Base-by-base conservation (phyloP, 2,113 vertebrate species). In the Aspiorhynchus laticeps region DNA sequence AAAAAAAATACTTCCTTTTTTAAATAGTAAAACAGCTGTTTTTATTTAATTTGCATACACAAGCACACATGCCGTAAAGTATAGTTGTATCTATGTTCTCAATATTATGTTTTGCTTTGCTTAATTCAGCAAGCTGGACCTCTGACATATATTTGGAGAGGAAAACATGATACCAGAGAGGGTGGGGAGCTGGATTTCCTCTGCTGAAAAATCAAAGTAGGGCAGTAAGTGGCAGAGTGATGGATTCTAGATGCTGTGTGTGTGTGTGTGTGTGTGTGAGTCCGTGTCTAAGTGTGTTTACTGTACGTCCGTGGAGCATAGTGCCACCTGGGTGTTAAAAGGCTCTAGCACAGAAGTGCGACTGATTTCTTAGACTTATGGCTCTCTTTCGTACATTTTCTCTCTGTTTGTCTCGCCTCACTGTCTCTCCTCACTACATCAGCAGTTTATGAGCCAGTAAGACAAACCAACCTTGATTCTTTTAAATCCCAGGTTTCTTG, bases 331-430 rank as follows among this genome's bases (percentile, higher is more conserved):
- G 79, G 78, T 87, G 86, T 51, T 85, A 82, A 87, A 65, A 89
- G 83, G 69, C 84, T 85, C 61, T 89, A 80, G 74, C 86, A 86
- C 65, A 56, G 84, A 86, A 65, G 84, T 89, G 88, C 24, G 36
- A 85, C 71, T 28, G 21, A 71, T 73, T 77, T 78, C 53, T 82
- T 59, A 36, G 74, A 82, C 83, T 65, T 43, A 24, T 8, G 46
- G 31, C 76, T 84, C 74, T 76, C 69, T 61, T n/a, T 63, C 41
- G 5, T 26, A 46, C 81, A 48, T 17, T 36, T 80, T 79, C 19
- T 11, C 26, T 21, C 74, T 31, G 75, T 36, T 36, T 48, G 5
- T 26, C 53, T 80, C 67, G 19, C 63, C 11, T 74, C 43, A 41
- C 81, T 24, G 71, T 53, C 71, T 76, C 61, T 87, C 59, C 83